phyloP scores from a whole-genome alignment of 2,888 invertebrate genomes.

The Eumerus sabulonum region DNA sequence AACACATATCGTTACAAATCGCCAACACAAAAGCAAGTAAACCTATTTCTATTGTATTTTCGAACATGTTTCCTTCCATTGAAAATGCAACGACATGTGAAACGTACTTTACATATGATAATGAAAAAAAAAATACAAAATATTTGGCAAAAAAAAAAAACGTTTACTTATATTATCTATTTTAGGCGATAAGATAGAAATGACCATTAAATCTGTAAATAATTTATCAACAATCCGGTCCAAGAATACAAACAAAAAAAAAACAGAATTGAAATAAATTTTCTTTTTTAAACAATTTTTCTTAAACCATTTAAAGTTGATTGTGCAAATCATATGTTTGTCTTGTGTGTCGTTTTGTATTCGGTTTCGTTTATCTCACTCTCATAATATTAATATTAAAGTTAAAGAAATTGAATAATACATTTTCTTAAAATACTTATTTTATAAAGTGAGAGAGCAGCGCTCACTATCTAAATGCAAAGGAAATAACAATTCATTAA shows the following conservation, averaged over 20 bases:
- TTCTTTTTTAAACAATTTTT: slow-evolving; percentile 27
- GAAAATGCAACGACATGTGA: slow-evolving; percentile 64
- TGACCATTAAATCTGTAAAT: slow-evolving; percentile 64
- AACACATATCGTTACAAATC: neutral
- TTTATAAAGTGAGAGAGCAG: slow-evolving; percentile 37
- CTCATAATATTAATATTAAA: slow-evolving; percentile 15
- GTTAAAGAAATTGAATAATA: no score
- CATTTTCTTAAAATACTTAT: slow-evolving; percentile 42
- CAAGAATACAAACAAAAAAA: slow-evolving; percentile 34
- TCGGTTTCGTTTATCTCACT: slow-evolving; percentile 21
- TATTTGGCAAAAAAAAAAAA: slow-evolving; percentile 26
- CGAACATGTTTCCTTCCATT: slow-evolving; percentile 49
- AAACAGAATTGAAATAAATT: slow-evolving; percentile 24
- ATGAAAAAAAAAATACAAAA: slow-evolving; percentile 21
- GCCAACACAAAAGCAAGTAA: slow-evolving; percentile 9
- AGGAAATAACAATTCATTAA: slow-evolving; percentile 51
- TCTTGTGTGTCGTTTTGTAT: slow-evolving; percentile 51
- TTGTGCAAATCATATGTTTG: no score
- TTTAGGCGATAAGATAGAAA: slow-evolving; percentile 48
- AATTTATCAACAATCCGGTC: slow-evolving; percentile 66
- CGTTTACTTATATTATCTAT: slow-evolving; percentile 28
- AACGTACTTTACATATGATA: slow-evolving; percentile 40
- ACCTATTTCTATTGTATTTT: neutral
- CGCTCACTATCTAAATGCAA: slow-evolving; percentile 40
- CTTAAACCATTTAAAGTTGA: neutral